These are phyloP conservation scores for Serrognathus titanus DNA, from an alignment of 2,888 invertebrate species.

Conservation along the genomic window DNA sequence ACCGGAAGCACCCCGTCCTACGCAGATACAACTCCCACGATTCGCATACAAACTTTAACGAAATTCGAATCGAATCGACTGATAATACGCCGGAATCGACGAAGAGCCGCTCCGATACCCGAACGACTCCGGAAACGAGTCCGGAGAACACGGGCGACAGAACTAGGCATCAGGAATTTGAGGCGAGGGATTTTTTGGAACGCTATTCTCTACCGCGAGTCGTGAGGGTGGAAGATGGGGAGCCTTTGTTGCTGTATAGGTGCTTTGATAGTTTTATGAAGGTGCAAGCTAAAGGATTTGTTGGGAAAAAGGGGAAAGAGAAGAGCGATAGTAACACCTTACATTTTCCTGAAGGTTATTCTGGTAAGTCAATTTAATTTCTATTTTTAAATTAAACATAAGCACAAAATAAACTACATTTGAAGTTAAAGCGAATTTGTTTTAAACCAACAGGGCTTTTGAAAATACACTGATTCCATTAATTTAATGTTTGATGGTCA, in stretches of 20 bases:
- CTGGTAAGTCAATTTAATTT: conserved; percentile 52
- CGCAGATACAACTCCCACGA: conserved; percentile 49
- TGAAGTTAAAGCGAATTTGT: too few species aligned
- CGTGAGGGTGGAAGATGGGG: conserved; percentile 56
- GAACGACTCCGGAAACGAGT: conserved; percentile 30
- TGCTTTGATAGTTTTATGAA: conserved; percentile 61
- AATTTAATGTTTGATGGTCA: too few species aligned
- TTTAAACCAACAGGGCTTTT: too few species aligned
- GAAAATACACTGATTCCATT: too few species aligned
- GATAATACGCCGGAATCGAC: conserved; percentile 39
- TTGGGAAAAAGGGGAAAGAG: conserved; percentile 54
- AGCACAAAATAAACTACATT: too few species aligned
- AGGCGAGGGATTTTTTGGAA: conserved; percentile 57
- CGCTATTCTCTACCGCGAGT: conserved; percentile 61
- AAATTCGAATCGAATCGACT: conserved; percentile 47
- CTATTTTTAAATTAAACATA: too few species aligned
- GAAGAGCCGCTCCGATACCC: conserved; percentile 29
- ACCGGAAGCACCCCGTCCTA: conserved; percentile 47
- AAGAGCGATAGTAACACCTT: conserved; percentile 57
- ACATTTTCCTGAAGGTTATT: conserved; percentile 65
- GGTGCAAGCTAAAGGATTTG: conserved; percentile 59
- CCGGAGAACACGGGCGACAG: conserved; percentile 37
- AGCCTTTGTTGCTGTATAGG: conserved; percentile 61
- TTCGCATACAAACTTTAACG: conserved; percentile 48
- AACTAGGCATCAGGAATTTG: conserved; percentile 27